Conservation (phyloP, 1,140 invertebrate genomes). For the Tribolium castaneum region DNA sequence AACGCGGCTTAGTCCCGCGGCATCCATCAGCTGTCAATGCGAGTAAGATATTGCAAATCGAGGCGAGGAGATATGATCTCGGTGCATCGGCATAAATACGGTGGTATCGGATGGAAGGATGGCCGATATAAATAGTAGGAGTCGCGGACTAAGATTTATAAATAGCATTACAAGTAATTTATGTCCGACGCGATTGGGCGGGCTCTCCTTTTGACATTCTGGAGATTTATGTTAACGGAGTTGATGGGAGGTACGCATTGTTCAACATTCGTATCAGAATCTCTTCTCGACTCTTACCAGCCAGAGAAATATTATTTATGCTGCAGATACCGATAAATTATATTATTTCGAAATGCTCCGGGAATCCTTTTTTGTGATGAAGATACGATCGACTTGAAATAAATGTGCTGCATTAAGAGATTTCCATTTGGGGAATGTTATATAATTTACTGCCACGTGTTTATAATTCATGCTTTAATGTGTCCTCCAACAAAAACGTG, state of each 20-base stretch:
- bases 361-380: constrained; percentile 41
- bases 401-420: constrained; percentile 44
- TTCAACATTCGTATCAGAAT: constrained; percentile 52
- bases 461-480: constrained; percentile 24
- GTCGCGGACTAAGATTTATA: constrained; percentile 59
- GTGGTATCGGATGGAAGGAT: constrained; percentile 45
- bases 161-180: constrained; percentile 63
- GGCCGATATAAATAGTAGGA: constrained; percentile 57
- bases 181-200: constrained; percentile 62
- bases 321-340: constrained; percentile 53
- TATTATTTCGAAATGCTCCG: constrained; percentile 53
- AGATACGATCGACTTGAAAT: constrained; percentile 46
- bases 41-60: constrained; percentile 57
- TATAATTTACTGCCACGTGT: constrained; percentile 41
- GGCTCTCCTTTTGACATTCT: constrained; percentile 60
- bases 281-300: constrained; percentile 35
- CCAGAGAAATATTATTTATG: constrained; percentile 56
- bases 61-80: constrained; percentile 52
- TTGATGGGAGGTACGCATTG: constrained; percentile 61
- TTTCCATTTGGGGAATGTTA: constrained; percentile 40
- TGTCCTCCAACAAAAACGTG: constrained; percentile 21
- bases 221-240: constrained; percentile 61
- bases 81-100: constrained; percentile 53
- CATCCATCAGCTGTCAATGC: constrained; percentile 53
- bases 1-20: constrained; percentile 37